A percentile compares a stretch with the other conserved stretches of the same genome.
Evolutionary conservation across 2,888 invertebrate genomes (phyloP).

Genomic region (Agonum fuliginosum): DNA sequence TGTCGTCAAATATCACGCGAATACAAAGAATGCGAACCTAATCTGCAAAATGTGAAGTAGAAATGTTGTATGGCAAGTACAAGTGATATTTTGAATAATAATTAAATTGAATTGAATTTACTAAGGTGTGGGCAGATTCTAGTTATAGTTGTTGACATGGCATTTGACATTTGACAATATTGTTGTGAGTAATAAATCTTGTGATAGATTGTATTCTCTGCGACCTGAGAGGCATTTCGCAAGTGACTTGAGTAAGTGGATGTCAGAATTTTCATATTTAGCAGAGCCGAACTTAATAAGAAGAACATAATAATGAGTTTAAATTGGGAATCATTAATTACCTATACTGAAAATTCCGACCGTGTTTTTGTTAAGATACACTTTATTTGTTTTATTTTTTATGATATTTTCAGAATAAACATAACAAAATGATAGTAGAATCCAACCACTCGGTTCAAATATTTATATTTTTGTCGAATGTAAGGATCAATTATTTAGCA

Average conservation of each 20-base stretch:
- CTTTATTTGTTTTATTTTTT: too few relatives aligned
- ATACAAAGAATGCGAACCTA: neutral
- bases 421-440: too few relatives aligned
- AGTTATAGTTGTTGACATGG: conserved; percentile 35
- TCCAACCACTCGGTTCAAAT: too few relatives aligned
- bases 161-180: conserved; percentile 35
- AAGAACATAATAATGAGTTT: too few relatives aligned
- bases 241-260: neutral
- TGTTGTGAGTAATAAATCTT: conserved; percentile 29
- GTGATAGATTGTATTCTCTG: conserved; percentile 7
- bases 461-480: too few relatives aligned
- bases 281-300: too few relatives aligned
- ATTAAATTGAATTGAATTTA: conserved; percentile 30
- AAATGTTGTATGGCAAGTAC: neutral
- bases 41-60: neutral
- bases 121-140: conserved; percentile 26
- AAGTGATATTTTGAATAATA: conserved; percentile 30
- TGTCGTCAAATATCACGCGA: neutral
- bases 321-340: too few relatives aligned
- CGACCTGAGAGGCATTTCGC: neutral
- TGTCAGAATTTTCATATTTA: too few relatives aligned
- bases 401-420: too few relatives aligned
- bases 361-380: too few relatives aligned
- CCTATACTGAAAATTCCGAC: too few relatives aligned
- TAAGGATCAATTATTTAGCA: too few relatives aligned